A percentile compares a stretch with the other conserved stretches of the same genome.
Conservation (phyloP, 2,113 vertebrate species). For the Hippoglossus stenolepis region DNA sequence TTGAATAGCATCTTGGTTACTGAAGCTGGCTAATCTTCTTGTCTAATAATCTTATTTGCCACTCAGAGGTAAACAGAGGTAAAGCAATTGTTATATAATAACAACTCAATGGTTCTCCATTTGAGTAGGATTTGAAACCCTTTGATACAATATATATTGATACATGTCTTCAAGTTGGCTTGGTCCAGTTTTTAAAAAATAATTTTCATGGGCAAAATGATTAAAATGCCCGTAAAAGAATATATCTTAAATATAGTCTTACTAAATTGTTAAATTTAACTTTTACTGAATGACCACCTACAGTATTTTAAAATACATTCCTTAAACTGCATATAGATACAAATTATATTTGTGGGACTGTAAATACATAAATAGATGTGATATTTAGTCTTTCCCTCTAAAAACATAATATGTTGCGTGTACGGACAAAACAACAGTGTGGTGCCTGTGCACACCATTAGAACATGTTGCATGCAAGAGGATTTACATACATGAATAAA, state of each 20-base stretch:
- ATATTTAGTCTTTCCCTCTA: not conserved
- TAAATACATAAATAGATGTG: not conserved
- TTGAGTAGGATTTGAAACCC: not conserved
- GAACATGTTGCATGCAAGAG: conserved; percentile 50
- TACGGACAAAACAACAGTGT: not conserved
- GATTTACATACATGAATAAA: conserved; percentile 59
- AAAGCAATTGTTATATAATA: conserved; percentile 41
- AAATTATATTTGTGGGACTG: not conserved
- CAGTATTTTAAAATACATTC: too few relatives aligned
- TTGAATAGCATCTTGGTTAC: conserved; percentile 18
- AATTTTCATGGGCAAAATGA: too few relatives aligned
- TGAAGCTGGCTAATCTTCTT: conserved; percentile 46
- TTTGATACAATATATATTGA: not conserved
- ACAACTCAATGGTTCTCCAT: not conserved
- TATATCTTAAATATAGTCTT: too few relatives aligned
- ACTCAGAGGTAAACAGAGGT: not conserved
- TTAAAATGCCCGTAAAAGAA: too few relatives aligned
- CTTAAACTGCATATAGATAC: too few relatives aligned
- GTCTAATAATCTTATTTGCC: conserved; percentile 46
- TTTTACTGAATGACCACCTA: too few relatives aligned
- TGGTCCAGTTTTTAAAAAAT: too few relatives aligned
- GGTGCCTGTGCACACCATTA: conserved; percentile 8
- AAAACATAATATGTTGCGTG: not conserved
- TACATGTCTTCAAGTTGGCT: not conserved
- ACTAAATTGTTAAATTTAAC: too few relatives aligned